These are phyloP conservation scores for Acronicta aceris DNA, from an alignment of 2,888 invertebrate genomes.

Conservation along the genomic window DNA sequence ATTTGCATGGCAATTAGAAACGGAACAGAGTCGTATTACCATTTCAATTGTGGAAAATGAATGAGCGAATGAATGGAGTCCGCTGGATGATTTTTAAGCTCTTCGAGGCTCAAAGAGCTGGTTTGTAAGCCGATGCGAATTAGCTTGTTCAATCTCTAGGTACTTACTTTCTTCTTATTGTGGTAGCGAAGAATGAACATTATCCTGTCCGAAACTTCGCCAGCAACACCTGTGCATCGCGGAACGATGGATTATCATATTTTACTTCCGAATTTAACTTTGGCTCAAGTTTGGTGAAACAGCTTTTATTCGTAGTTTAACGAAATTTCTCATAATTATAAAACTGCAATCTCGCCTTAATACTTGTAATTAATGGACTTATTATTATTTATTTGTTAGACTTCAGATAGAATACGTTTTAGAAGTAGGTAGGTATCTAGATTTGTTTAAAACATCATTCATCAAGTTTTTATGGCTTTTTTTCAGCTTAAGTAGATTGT, in stretches of 20 bases:
- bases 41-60: slow-evolving; percentile 83
- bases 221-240: slow-evolving; percentile 52
- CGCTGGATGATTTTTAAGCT: slow-evolving; percentile 70
- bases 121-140: slow-evolving; percentile 67
- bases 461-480: too few species aligned
- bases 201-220: slow-evolving; percentile 46
- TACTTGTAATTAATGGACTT: too few species aligned
- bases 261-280: slow-evolving; percentile 42
- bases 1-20: slow-evolving; percentile 84
- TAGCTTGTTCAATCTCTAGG: slow-evolving; percentile 57
- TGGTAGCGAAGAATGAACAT: slow-evolving; percentile 51
- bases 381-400: too few species aligned
- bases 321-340: too few species aligned
- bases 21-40: slow-evolving; percentile 75
- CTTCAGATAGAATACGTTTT: too few species aligned
- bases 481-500: background rate
- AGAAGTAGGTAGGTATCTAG: too few species aligned
- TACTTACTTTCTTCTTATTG: slow-evolving; percentile 54
- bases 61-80: slow-evolving; percentile 72
- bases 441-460: too few species aligned
- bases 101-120: slow-evolving; percentile 57
- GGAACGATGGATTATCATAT: slow-evolving; percentile 53
- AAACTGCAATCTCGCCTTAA: too few species aligned
- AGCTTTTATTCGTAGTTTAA: slow-evolving; percentile 1
- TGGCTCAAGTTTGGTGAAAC: slow-evolving; percentile 15